Conservation (phyloP, 2,113 vertebrate species). For the Myodes glareolus region DNA sequence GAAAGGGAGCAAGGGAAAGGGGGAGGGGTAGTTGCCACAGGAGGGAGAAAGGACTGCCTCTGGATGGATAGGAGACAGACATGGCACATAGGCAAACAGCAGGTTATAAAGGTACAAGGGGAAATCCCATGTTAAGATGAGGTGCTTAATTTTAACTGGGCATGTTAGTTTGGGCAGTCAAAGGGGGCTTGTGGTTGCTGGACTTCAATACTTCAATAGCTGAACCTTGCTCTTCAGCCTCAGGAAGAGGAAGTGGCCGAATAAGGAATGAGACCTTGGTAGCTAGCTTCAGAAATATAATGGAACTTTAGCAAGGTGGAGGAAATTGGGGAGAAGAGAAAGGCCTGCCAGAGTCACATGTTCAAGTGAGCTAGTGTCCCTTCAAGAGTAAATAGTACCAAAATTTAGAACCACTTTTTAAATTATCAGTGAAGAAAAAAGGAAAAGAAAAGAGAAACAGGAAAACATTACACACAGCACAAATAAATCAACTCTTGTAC, state of each 20-base stretch:
- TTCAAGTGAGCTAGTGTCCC: background rate
- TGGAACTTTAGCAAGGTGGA: background rate
- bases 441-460: background rate
- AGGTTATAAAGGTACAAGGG: background rate
- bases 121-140: background rate
- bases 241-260: background rate
- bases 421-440: conserved; percentile 2
- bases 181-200: background rate
- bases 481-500: background rate
- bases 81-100: background rate
- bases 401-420: conserved; percentile 43
- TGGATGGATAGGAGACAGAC: background rate
- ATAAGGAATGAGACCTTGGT: background rate
- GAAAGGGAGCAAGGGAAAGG: background rate
- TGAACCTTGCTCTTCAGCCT: background rate
- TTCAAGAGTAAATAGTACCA: background rate
- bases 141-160: background rate
- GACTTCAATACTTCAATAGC: background rate
- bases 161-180: background rate
- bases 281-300: background rate
- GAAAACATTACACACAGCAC: background rate
- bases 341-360: background rate
- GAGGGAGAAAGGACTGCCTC: background rate
- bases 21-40: background rate
- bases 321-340: background rate